phyloP scores from a whole-genome alignment of 2,113 vertebrate species.

The Phylloscopus trochilus region DNA sequence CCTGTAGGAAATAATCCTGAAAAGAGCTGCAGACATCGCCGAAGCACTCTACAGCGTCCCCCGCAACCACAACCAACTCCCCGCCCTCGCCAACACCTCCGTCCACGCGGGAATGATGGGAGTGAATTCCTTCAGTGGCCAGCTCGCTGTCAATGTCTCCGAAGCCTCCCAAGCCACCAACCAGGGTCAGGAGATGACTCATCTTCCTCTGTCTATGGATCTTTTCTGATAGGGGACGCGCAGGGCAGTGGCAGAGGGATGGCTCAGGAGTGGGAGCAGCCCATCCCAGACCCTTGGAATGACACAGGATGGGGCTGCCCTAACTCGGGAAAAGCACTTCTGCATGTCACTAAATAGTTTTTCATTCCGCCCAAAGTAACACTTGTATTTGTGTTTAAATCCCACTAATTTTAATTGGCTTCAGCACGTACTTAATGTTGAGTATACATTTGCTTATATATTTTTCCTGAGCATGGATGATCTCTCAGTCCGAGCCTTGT shows the following conservation, averaged over 20 bases:
- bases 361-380: background rate
- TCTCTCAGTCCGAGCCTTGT: background rate
- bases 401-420: background rate
- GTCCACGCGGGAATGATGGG: constrained; percentile 95
- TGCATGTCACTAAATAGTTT: background rate
- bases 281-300: background rate
- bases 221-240: background rate
- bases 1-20: constrained; percentile 93
- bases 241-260: background rate
- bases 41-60: constrained; percentile 98
- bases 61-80: constrained; percentile 94
- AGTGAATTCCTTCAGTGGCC: constrained; percentile 95
- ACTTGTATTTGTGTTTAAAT: background rate
- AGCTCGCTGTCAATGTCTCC: constrained; percentile 94
- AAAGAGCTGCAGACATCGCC: constrained; percentile 95
- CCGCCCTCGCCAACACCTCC: constrained; percentile 85
- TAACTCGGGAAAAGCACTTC: accelerated
- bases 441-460: background rate
- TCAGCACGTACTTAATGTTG: background rate
- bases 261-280: background rate
- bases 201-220: background rate
- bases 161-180: constrained; percentile 90
- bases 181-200: constrained; percentile 82
- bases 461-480: background rate
- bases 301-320: too few species aligned